Evolutionary conservation across 2,888 invertebrate species (phyloP), one percentile per base, ranked within the genome.

Genomic region (Merodon equestris): DNA sequence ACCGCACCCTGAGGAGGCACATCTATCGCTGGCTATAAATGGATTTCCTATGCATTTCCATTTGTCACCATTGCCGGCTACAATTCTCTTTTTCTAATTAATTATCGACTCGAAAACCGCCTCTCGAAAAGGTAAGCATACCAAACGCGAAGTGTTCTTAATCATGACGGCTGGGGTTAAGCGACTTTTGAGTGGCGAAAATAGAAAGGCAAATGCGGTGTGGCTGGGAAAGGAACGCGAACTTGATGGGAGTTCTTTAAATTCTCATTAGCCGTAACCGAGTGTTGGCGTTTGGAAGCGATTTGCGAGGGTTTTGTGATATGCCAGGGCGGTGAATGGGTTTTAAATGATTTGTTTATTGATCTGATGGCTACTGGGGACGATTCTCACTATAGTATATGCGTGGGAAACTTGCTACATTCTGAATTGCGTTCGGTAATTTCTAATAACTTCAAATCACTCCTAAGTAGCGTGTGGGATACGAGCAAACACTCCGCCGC

Each of bases 301-400:
- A 27, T 53, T 53, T 53, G 36, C 18, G 34, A 64, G 34, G 10
- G 34, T 27, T 27, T 40, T 50, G 48, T 61, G 50, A 40, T 50
- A 13, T 14, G 19, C 48, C 5, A 19, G 40, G 50, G 50, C 40
- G 42, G 18, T 42, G 40, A 50, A 61, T 42, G 40, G 50, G 50
- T 61, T 61, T 60, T 60, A 38, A 61, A 50, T 61, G 42, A 61
- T 50, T 13, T 13, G 12, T n/a, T 50, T n/a, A n/a, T n/a, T n/a
- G n/a, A n/a, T n/a, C n/a, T n/a, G n/a, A n/a, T n/a, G n/a, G n/a
- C n/a, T n/a, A n/a, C n/a, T n/a, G n/a, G n/a, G n/a, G n/a, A n/a
- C n/a, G n/a, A n/a, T n/a, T n/a, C n/a, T n/a, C n/a, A n/a, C n/a
- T n/a, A n/a, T n/a, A n/a, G n/a, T n/a, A n/a, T n/a, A n/a, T n/a